These are phyloP conservation scores for Drosophila mimica DNA, from an alignment of 2,888 invertebrate genomes.

Conservation along the genomic window DNA sequence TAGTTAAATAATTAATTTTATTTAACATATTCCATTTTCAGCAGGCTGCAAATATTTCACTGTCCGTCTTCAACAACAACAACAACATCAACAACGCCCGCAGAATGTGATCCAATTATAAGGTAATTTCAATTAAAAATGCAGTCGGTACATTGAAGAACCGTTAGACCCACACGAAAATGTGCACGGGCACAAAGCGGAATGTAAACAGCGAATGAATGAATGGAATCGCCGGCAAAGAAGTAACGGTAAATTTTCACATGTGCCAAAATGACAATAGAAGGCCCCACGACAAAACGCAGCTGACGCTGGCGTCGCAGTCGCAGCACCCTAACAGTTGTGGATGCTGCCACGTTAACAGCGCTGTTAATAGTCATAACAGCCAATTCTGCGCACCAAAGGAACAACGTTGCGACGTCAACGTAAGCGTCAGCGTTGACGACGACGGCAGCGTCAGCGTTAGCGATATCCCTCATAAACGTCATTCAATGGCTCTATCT, in stretches of 20 bases:
- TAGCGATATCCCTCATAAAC: conserved; percentile 75
- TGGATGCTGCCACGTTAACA: conserved; percentile 59
- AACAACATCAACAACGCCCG: background rate
- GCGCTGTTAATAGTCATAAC: conserved; percentile 42
- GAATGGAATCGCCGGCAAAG: conserved; percentile 74
- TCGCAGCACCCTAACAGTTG: conserved; percentile 46
- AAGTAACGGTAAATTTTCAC: conserved; percentile 82
- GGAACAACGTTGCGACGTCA: conserved; percentile 5
- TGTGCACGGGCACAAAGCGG: conserved; percentile 64
- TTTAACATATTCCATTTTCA: background rate
- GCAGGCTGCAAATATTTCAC: background rate
- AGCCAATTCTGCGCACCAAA: conserved; percentile 56
- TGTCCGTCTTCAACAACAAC: background rate
- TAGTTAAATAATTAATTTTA: background rate
- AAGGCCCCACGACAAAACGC: conserved; percentile 46
- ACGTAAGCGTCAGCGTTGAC: conserved; percentile 1
- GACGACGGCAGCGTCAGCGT: conserved; percentile 18
- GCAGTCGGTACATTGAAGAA: conserved; percentile 35
- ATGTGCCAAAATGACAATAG: conserved; percentile 80
- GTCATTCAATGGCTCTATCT: conserved; percentile 79
- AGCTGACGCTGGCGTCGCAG: conserved; percentile 33
- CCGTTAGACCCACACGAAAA: conserved; percentile 42
- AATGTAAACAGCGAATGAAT: conserved; percentile 83
- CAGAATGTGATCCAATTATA: conserved; percentile 9
- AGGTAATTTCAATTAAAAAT: conserved; percentile 31